Base-by-base conservation (phyloP, 2,113 vertebrate species). In the Alces alces region DNA sequence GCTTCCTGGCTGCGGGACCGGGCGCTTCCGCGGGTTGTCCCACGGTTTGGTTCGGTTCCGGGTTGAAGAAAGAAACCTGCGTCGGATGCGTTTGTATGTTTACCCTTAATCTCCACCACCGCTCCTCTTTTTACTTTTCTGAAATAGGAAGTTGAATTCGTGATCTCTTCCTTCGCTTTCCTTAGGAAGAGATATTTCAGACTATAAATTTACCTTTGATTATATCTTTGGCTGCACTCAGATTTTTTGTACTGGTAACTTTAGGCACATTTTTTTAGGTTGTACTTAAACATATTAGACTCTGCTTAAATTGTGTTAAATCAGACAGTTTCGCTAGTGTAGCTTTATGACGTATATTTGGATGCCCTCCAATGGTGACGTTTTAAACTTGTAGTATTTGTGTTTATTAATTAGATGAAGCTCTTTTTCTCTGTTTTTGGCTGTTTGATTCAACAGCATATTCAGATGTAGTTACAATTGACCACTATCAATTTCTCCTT, bases 281-380 rank as follows among this genome's bases (percentile, higher is more conserved):
- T 43, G 52, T 86, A 9, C 19, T 80, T 55, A 85, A 95, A 23
- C 36, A 3, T 39, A 4, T 39, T 55, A n/a, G 90, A 87, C 91
- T 84, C 19, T 80, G 9, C n/a, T 86, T 86, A 89, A 88, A 50
- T 96, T 91, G 30, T 23, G 76, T 60, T 91, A 88, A 91, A 47
- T 45, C 47, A 70, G 28, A 52, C 1, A 64, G 15, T 83, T 88
- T 61, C 82, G 58, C 2, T 33, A 16, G 13, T 13, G 30, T 73
- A 83, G 13, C 45, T 86, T 58, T 12, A 27, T 80, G 54, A n/a
- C 28, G 82, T 82, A 54, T 87, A 14, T 52, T 95, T 96, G 28
- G n/a, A 86, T 93, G 57, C 16, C 16, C 95, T 94, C 58, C 73
- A 70, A 50, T 73, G 86, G 14, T 66, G 39, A 25, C 25, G 80